A percentile compares a stretch with the other conserved stretches of the same genome.
phyloP scores from a whole-genome alignment of 2,888 invertebrate species.

The Belgica antarctica region DNA sequence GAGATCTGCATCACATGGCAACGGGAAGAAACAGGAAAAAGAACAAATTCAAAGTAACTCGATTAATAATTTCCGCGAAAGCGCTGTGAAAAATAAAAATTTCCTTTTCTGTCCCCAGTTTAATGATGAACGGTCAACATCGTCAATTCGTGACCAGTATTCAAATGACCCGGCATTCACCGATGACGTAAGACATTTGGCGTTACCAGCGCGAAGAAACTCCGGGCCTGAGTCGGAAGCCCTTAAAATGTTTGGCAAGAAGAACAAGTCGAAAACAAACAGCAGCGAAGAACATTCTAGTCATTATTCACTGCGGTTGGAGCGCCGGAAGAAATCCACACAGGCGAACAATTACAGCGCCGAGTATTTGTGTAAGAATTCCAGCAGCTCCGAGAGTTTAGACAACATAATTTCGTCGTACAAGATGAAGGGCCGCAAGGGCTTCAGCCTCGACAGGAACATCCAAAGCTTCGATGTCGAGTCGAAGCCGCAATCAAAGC shows the following conservation, averaged over 20 bases:
- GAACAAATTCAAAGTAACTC: slow-evolving; percentile 30
- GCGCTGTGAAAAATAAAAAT: no score
- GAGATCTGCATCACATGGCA: slow-evolving; percentile 48
- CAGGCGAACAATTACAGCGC: slow-evolving; percentile 39
- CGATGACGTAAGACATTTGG: slow-evolving; percentile 55
- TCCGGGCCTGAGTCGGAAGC: slow-evolving; percentile 48
- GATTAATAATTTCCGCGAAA: no score
- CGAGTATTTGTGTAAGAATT: slow-evolving; percentile 41
- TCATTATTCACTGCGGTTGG: slow-evolving; percentile 38
- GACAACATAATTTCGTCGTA: slow-evolving; percentile 38
- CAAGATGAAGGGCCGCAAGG: slow-evolving; percentile 34
- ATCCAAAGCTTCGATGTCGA: slow-evolving; percentile 27
- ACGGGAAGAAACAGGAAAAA: slow-evolving; percentile 49
- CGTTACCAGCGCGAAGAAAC: slow-evolving; percentile 52
- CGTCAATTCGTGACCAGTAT: slow-evolving; percentile 53
- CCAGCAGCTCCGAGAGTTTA: slow-evolving; percentile 40
- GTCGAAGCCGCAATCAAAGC: slow-evolving; percentile 31
- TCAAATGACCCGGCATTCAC: slow-evolving; percentile 56
- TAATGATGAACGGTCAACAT: slow-evolving; percentile 53
- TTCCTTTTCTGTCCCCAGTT: slow-evolving; percentile 49
- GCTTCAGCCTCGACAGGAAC: slow-evolving; percentile 36
- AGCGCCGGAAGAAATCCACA: slow-evolving; percentile 24
- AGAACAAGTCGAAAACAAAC: slow-evolving; percentile 11
- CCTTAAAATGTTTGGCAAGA: slow-evolving; percentile 39
- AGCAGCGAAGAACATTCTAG: slow-evolving; percentile 32